Evolutionary conservation across 2,113 vertebrate genomes (phyloP).

Genomic region (Brevimyrus niger): DNA sequence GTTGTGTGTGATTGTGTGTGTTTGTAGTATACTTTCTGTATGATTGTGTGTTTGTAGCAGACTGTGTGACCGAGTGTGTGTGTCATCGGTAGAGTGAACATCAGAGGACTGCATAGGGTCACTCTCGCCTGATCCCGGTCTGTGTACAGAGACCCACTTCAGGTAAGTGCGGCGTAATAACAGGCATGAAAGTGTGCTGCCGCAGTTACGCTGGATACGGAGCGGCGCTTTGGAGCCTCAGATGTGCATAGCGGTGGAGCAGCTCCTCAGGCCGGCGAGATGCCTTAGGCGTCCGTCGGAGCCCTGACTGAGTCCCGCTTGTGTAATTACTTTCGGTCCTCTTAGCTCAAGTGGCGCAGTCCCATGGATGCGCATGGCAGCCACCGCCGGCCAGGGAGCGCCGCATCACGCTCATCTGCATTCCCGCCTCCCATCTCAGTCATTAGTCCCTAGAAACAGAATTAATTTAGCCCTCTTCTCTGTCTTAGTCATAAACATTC

Average conservation of each 20-base stretch:
- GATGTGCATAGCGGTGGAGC: neutral
- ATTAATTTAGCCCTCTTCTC: neutral
- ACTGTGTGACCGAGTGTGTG: neutral
- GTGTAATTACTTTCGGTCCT: constrained; percentile 9
- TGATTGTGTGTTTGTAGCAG: neutral
- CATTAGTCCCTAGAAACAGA: neutral
- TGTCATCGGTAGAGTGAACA: constrained; percentile 1
- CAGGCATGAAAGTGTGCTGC: constrained; percentile 32
- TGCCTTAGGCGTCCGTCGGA: neutral
- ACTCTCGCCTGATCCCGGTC: neutral
- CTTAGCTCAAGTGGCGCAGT: neutral
- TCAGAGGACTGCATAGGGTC: no score
- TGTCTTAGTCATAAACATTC: neutral
- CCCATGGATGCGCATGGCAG: neutral
- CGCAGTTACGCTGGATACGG: constrained; percentile 35
- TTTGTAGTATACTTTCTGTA: neutral
- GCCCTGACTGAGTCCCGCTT: neutral
- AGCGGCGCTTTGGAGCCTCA: neutral
- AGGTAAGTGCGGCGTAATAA: constrained; percentile 45
- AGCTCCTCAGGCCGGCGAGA: neutral
- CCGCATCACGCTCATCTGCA: neutral
- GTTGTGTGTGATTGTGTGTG: neutral
- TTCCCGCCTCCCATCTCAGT: neutral
- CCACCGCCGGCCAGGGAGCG: neutral
- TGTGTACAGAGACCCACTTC: constrained; percentile 36